Conservation (phyloP, 2,888 invertebrate genomes). For the Sesia bembeciformis region DNA sequence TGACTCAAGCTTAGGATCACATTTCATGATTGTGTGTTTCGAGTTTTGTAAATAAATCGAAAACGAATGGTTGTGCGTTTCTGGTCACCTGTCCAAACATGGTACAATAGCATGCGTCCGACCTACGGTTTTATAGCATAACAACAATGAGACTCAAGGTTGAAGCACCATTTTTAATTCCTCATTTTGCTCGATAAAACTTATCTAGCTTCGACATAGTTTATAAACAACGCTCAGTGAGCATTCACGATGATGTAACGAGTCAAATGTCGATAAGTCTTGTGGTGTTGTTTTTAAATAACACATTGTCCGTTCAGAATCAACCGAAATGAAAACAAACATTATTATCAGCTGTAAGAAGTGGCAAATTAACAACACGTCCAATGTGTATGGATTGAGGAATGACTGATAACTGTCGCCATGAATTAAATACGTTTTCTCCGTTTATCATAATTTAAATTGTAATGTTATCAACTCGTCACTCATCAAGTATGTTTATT, state of each 20-base stretch:
- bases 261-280: neutral
- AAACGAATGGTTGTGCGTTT: slow-evolving; percentile 11
- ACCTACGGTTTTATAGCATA: slow-evolving; percentile 14
- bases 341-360: no score
- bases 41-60: slow-evolving; percentile 14
- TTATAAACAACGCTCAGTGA: neutral
- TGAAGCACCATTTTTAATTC: slow-evolving; percentile 1
- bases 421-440: no score
- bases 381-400: no score
- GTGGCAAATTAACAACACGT: no score
- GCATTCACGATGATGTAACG: neutral
- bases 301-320: no score
- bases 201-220: neutral
- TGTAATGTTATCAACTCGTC: no score
- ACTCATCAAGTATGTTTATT: no score
- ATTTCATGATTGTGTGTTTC: slow-evolving; percentile 3
- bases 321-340: no score
- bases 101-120: slow-evolving; percentile 10
- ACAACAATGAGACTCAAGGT: slow-evolving; percentile 12
- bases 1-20: no score
- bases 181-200: neutral
- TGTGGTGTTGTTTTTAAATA: no score
- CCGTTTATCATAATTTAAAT: no score
- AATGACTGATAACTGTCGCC: no score
- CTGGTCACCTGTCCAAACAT: slow-evolving; percentile 18